These are phyloP conservation scores for Albula goreensis DNA, from an alignment of 2,113 vertebrate species.

Conservation along the genomic window DNA sequence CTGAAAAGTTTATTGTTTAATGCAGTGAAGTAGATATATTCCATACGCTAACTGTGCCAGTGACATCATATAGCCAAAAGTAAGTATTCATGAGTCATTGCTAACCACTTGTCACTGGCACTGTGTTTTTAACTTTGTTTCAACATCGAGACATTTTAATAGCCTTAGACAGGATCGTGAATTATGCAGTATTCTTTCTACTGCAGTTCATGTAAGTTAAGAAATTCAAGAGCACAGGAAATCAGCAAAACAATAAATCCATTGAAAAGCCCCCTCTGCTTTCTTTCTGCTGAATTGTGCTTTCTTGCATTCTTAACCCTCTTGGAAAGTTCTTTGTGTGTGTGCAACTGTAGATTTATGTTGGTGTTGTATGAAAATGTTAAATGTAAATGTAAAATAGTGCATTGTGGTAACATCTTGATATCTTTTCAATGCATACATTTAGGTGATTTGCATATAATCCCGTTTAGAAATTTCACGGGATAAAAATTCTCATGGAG, in stretches of 20 bases:
- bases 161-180: background rate
- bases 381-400: background rate
- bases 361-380: background rate
- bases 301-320: background rate
- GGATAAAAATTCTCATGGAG: background rate
- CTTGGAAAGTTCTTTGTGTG: background rate
- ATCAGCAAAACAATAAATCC: constrained; percentile 5
- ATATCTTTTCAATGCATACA: background rate
- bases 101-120: background rate
- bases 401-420: background rate
- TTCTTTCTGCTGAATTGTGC: background rate
- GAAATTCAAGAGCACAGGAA: background rate
- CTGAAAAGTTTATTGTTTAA: background rate
- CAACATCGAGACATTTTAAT: background rate
- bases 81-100: background rate
- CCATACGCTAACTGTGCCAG: background rate
- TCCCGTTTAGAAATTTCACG: background rate
- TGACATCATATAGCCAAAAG: background rate
- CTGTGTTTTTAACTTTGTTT: background rate
- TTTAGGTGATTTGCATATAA: background rate
- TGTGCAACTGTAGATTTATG: background rate
- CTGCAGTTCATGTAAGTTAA: background rate
- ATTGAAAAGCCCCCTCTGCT: constrained; percentile 6
- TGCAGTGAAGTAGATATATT: background rate
- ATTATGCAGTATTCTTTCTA: background rate